Percentiles rank a stretch among this genome's conserved stretches.
Evolutionary conservation across 2,888 invertebrate species (phyloP).

Genomic region (Bimastos eiseni): DNA sequence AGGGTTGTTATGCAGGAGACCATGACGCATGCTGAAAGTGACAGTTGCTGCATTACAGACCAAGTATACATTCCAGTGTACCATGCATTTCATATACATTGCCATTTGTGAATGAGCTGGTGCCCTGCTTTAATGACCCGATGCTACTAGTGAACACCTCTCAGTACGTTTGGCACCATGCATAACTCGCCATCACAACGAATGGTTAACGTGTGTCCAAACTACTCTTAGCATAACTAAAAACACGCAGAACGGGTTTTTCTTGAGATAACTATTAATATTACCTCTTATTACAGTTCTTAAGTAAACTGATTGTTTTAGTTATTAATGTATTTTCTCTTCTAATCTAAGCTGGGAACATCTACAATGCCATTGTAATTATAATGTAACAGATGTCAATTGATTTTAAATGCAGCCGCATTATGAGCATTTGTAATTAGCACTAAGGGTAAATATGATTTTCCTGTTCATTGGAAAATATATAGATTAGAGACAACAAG

Average conservation of each 20-base stretch:
- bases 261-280: neutral
- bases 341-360: constrained; percentile 3
- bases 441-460: neutral
- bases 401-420: neutral
- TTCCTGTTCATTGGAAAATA: neutral
- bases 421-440: neutral
- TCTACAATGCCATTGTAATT: neutral
- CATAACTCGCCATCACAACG: no score
- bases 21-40: no score
- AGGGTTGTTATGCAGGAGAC: no score
- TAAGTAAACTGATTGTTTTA: neutral
- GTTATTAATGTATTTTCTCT: neutral
- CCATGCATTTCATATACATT: no score
- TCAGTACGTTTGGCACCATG: no score
- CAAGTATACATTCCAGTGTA: neutral
- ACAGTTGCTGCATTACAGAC: no score
- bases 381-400: neutral
- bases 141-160: no score
- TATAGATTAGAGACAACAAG: neutral
- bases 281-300: no score
- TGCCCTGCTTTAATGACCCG: no score
- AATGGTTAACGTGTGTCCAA: no score
- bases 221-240: neutral
- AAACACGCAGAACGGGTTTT: neutral
- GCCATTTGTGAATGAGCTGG: no score